Evolutionary conservation across 2,113 vertebrate genomes (phyloP).

Genomic region (Dendropsophus ebraccatus): DNA sequence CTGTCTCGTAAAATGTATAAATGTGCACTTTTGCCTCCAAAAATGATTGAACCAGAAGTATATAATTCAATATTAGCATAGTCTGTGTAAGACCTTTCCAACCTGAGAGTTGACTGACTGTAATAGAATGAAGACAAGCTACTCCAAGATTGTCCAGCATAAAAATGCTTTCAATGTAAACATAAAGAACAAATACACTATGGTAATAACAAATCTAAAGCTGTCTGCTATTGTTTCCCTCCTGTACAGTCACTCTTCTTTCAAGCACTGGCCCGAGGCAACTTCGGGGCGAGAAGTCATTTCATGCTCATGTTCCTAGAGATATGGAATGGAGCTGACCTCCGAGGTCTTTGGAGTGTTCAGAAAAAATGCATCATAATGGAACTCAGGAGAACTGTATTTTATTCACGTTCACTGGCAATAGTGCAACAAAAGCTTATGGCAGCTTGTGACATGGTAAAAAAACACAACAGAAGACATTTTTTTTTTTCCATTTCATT

Average conservation of each 20-base stretch:
- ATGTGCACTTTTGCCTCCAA: background rate
- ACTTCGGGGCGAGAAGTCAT: slow-evolving; percentile 36
- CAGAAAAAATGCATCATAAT: slow-evolving; percentile 35
- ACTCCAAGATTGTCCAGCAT: background rate
- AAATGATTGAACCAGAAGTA: background rate
- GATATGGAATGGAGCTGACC: slow-evolving; percentile 50
- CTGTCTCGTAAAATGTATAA: background rate
- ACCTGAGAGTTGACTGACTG: background rate
- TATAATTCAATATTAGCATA: background rate
- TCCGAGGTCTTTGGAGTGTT: slow-evolving; percentile 41
- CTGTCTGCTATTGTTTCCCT: slow-evolving; percentile 34
- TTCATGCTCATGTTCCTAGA: slow-evolving; percentile 44
- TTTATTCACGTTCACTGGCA: background rate
- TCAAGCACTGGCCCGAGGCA: slow-evolving; percentile 27
- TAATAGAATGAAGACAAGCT: background rate
- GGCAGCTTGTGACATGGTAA: background rate
- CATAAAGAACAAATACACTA: slow-evolving; percentile 25
- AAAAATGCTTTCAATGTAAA: slow-evolving; percentile 38
- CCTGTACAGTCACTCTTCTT: slow-evolving; percentile 8
- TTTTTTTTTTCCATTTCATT: background rate
- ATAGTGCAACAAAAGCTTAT: background rate
- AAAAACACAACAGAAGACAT: background rate
- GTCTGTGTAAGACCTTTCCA: background rate
- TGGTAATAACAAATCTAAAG: slow-evolving; percentile 4
- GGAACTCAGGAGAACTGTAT: slow-evolving; percentile 26